Base-by-base conservation (phyloP, 2,797 vertebrate genomes). In the Eleutherodactylus coqui region DNA sequence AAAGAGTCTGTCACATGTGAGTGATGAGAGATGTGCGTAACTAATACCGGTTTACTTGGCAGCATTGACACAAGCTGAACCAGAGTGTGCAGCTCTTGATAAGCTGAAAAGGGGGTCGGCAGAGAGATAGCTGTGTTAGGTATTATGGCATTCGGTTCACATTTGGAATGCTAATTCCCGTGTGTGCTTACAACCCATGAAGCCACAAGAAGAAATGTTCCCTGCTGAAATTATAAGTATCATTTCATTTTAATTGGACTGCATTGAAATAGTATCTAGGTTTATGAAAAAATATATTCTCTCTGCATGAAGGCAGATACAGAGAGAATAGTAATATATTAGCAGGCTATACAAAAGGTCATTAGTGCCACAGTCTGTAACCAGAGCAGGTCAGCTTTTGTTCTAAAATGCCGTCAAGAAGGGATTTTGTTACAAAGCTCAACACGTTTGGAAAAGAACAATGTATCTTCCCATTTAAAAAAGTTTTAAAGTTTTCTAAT, bases 111-210 rank as follows among this genome's bases (percentile, higher is more conserved):
- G 21, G 47, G 53, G 76, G 82, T 82, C 79, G 43, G 72, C 72
- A 36, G 34, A 45, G 58, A 76, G 72, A 82, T 86, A 82, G 85
- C 79, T 76, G 58, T 86, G 85, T 86, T 80, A 76, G 70, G 58
- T 49, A 41, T 76, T 86, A 86, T 86, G 58, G 60, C 58, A 82
- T 45, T n/a, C 36, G 36, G 0, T 36, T 82, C 9, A 16, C 72
- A 34, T 75, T 81, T 67, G 27, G 79, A 86, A 86, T 86, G 47
- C 72, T 82, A 82, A 86, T 86, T 67, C 79, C 72, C 47, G 34
- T 51, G 45, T 69, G n/a, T 32, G 55, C 53, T 73, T 67, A 67
- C 70, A 45, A 38, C 58, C 27, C 69, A 51, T 69, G n/a, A 53
- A 41, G 21, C 79, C 43, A 21, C 29, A 27, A 51, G 24, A 80